A percentile compares a stretch with the other conserved stretches of the same genome.
Conservation (phyloP, 2,888 invertebrate species). For the Euplexia lucipara region DNA sequence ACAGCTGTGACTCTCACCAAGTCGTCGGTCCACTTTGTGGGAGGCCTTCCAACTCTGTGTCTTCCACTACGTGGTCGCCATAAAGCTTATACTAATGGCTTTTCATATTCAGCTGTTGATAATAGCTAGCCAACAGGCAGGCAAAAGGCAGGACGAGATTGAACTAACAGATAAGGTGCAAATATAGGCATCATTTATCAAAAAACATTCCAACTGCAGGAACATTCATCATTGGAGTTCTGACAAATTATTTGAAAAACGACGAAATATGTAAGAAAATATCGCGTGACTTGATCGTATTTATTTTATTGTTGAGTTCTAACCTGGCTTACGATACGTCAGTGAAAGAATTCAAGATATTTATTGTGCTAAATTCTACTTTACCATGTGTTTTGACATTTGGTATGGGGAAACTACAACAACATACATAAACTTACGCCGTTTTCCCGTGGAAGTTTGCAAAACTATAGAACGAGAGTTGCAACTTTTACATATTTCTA, state of each 20-base stretch:
- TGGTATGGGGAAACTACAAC: neutral
- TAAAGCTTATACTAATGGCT: too few species aligned
- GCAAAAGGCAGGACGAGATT: slow-evolving; percentile 15
- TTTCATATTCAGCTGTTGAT: neutral
- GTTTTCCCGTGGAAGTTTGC: too few species aligned
- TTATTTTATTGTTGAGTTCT: slow-evolving; percentile 54
- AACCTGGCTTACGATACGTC: slow-evolving; percentile 55
- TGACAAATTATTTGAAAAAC: slow-evolving; percentile 59
- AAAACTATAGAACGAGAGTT: too few species aligned
- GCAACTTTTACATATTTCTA: too few species aligned
- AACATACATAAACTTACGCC: neutral
- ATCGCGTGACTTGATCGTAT: slow-evolving; percentile 63
- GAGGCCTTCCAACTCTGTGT: too few species aligned
- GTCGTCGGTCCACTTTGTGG: too few species aligned
- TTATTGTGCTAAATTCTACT: slow-evolving; percentile 21
- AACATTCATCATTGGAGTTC: slow-evolving; percentile 51
- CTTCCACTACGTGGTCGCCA: too few species aligned
- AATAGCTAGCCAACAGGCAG: neutral
- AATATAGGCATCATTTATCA: slow-evolving; percentile 41
- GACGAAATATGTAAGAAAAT: slow-evolving; percentile 32
- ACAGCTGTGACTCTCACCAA: too few species aligned
- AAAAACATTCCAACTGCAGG: slow-evolving; percentile 1
- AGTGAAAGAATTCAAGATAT: slow-evolving; percentile 46
- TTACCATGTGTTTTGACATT: neutral
- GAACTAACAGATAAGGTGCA: slow-evolving; percentile 30